Base-by-base conservation (phyloP, 2,113 vertebrate genomes). In the Carlito syrichta region DNA sequence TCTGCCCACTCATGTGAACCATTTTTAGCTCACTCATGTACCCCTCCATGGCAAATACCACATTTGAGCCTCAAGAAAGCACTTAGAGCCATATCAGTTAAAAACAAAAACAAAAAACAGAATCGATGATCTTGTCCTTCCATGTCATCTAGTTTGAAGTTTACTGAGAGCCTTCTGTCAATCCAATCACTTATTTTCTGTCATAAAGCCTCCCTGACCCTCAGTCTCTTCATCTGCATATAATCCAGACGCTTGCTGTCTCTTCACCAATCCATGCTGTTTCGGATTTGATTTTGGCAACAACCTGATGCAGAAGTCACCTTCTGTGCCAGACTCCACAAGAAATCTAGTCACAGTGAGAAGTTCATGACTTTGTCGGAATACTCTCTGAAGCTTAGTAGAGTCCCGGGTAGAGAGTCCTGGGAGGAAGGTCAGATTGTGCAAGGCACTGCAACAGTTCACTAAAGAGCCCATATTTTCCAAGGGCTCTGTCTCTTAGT, bases 381-480 rank as follows among this genome's bases (percentile, higher is more conserved):
- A 63, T 5, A 8, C 14, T 66, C 63, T 40, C 73, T 88, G 25
- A 81, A 73, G 23, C 20, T 7, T 1, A 0, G 30, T n/a, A 19
- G 43, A 35, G 9, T 63, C 58, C 48, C 23, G 32, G 56, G 32
- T n/a, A n/a, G n/a, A n/a, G n/a, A n/a, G n/a, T 63, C 58, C 48
- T 27, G 32, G 56, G 32, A 78, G 94, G 35, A 25, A 68, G 8
- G 14, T 52, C 54, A 19, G 81, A 17, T 43, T 10, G 14, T 3
- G 58, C 48, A 17, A 13, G 2, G 9, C 30, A 30, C n/a, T 50
- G 25, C 19, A 45, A 32, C 4, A 7, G 35, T 35, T 23, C 6
- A 4, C 2, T 0, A 11, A 48, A 16, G 22, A 58, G 16, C 5
- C 25, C 6, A 2, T 4, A 0, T 30, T 52, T 27, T 54, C 76